Base-by-base conservation (phyloP, 2,113 vertebrate species). In the Scalopus aquaticus region DNA sequence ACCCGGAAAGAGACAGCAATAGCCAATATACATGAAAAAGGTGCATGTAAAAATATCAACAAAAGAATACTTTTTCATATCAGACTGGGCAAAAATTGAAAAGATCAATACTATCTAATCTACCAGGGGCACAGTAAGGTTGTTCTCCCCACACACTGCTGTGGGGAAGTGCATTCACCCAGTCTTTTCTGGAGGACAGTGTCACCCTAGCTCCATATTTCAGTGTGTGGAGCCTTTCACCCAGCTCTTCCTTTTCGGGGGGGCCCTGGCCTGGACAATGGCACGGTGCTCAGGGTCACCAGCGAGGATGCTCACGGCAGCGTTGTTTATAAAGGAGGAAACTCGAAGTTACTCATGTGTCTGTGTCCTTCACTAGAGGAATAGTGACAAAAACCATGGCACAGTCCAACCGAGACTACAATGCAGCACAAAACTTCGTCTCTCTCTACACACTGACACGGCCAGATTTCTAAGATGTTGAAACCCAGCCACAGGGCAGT, bases 401-500 rank as follows among this genome's bases (percentile, higher is more conserved):
- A 22, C 0, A 3, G 44, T n/a, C 39, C 12, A 28, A 20, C 7
- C 1, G n/a, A 4, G 19, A 72, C 30, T 9, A 16, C 13, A 22
- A 20, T 17, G n/a, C n/a, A 44, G 32, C 19, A 51, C 7, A 88
- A 79, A 92, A 28, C 17, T 20, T 54, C 7, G 8, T 15, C n/a
- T 12, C 22, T 35, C 39, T 65, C 17, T 72, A 4, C 3, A 37
- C 35, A 58, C 8, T 2, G 5, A 58, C 15, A 9, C 20, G 60
- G 69, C 30, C 72, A 87, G 70, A 60, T 65, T 82, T 78, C 69
- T 82, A 49, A 96, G 22, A 78, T n/a, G 13, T 37, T 35, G 62
- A 28, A 69, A 49, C 35, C 3, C 0, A 67, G 35, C 2, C 26
- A 17, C 30, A 26, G 5, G 13, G 30, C 26, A 56, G 22, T 32